Evolutionary conservation across 2,797 vertebrate species (phyloP).

Genomic region (Crenichthys baileyi): DNA sequence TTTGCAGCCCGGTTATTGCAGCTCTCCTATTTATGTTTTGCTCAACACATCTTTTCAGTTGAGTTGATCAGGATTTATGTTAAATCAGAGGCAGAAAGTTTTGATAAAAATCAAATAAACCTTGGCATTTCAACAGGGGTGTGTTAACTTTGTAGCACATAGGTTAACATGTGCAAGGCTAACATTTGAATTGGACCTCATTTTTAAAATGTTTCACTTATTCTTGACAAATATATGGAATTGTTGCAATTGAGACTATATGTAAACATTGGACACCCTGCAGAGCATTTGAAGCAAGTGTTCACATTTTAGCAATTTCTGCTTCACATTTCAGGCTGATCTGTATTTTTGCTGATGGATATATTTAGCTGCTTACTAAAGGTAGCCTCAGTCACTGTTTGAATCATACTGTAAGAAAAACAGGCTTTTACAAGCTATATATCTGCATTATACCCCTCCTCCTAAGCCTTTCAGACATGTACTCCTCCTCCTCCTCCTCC

Average conservation of each 20-base stretch:
- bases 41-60: too few relatives aligned
- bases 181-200: not conserved
- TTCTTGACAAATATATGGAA: too few relatives aligned
- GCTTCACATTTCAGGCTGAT: not conserved
- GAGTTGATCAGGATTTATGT: too few relatives aligned
- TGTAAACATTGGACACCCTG: not conserved
- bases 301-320: not conserved
- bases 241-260: not conserved
- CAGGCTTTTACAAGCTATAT: not conserved
- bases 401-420: slow-evolving; percentile 3
- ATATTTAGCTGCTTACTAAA: not conserved
- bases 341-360: slow-evolving; percentile 1
- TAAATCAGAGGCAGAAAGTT: too few relatives aligned
- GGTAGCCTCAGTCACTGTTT: not conserved
- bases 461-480: not conserved
- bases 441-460: not conserved
- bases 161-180: too few relatives aligned
- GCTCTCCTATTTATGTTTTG: too few relatives aligned
- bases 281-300: not conserved
- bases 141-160: too few relatives aligned
- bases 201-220: not conserved
- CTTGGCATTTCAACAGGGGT: too few relatives aligned
- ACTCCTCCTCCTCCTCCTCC: slow-evolving; percentile 5
- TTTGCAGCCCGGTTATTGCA: too few relatives aligned
- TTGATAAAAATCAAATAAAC: too few relatives aligned